Evolutionary conservation across 1,140 invertebrate species (phyloP), one percentile per base, ranked within the genome.

Genomic region (Aporrectodea caliginosa): DNA sequence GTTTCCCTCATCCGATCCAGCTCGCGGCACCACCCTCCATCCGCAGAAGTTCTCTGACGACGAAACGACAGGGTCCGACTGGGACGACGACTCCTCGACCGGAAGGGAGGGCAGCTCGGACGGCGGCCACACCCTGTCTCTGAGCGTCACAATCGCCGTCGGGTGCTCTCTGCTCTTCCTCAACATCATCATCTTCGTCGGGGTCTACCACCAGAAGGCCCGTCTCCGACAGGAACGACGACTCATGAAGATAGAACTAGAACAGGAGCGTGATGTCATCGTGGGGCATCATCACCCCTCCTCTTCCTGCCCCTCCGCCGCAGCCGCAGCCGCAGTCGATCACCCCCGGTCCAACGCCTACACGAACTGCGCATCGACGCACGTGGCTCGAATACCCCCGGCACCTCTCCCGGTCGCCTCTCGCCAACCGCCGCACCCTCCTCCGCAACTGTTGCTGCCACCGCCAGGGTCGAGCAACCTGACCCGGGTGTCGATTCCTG

Each of bases 101-200:
- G 82, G 30, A 84, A 85, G 16, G 81, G 94, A 0, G 16, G 27
- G 78, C 30, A 22, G 31, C 12, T 2, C 73, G 6, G 22, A 12
- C 77, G 71, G 75, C n/a, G 0, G 87, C 96, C 1, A 58, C 94
- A 93, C 85, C 27, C n/a, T 29, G n/a, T 35, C 94, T 0, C 87
- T 97, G 2, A 94, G 93, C 85, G 93, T 97, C 0, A 97, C 95
- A 1, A 95, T 98, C 82, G 94, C 95, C 30, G 95, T 98, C 77
- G 96, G 96, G 0, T 95, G 94, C 83, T 94, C 93, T 1, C 87
- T 97, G 30, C 90, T 97, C 22, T 93, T 97, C 81, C 89, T 97
- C 2, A 97, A 97, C 85, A 93, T 97, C 0, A 89, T 98, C 16
- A 95, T 98, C 83, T 97, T 97, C 85, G 95, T 94, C 35, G 95